Percentiles rank a stretch among this genome's conserved stretches.
Evolutionary conservation across 2,797 vertebrate genomes (phyloP).

Genomic region (Enteromius paludinosus): DNA sequence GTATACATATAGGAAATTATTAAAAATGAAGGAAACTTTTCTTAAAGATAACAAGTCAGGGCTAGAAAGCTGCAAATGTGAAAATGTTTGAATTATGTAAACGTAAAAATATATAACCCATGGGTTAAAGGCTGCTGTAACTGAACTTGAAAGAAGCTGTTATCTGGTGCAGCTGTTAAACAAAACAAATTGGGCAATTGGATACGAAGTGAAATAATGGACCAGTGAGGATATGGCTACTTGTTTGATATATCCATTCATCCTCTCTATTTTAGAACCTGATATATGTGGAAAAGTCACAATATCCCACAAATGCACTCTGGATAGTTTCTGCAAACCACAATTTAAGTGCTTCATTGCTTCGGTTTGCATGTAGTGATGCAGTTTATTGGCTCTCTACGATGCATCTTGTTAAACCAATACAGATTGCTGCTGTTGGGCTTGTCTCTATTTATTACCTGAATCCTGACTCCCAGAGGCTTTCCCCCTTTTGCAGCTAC

Average conservation of each 20-base stretch:
- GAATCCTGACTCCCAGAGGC: conserved; percentile 30
- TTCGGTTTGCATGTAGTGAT: conserved; percentile 24
- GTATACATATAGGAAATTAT: not conserved
- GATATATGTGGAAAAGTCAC: conserved; percentile 13
- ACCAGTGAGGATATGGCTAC: conserved; percentile 2
- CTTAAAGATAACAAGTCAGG: not conserved
- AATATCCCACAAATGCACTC: conserved; percentile 14
- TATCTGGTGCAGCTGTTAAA: not conserved
- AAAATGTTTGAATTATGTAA: not conserved
- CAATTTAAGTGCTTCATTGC: conserved; percentile 37
- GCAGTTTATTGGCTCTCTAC: conserved; percentile 26
- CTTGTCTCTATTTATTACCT: conserved; percentile 52
- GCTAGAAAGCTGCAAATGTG: not conserved
- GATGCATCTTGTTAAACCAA: conserved; percentile 47
- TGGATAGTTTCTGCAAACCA: conserved; percentile 39
- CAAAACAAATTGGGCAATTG: not conserved
- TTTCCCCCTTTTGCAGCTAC: not conserved
- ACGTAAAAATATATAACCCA: not conserved
- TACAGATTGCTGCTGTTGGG: conserved; percentile 50
- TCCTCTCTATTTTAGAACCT: conserved; percentile 19
- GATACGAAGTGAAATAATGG: not conserved
- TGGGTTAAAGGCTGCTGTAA: not conserved
- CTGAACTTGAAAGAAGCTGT: not conserved
- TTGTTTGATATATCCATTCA: conserved; percentile 31
- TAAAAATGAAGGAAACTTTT: not conserved